Percentiles rank a stretch among this genome's conserved stretches.
phyloP scores from a whole-genome alignment of 2,113 vertebrate genomes.

The Notechis scutatus region DNA sequence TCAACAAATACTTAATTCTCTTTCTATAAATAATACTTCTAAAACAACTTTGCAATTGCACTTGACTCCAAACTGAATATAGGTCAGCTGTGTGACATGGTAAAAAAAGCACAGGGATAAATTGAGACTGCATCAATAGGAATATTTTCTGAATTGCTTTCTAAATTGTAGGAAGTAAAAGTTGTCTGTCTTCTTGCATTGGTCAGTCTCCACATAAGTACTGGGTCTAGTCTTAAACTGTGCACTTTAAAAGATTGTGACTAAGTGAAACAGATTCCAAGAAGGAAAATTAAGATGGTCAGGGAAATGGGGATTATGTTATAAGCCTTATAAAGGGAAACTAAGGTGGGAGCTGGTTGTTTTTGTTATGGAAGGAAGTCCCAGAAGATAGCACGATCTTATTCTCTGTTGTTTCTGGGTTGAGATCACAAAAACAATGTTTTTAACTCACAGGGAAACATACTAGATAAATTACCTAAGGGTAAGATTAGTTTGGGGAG shows the following conservation, averaged over 20 bases:
- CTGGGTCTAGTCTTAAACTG: not conserved
- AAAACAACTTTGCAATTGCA: not conserved
- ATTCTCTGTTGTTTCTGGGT: not conserved
- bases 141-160: not conserved
- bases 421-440: not conserved
- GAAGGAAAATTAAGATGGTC: not conserved
- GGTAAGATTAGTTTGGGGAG: not conserved
- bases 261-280: not conserved
- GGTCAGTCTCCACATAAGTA: not conserved
- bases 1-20: not conserved
- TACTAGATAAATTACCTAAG: not conserved
- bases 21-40: not conserved
- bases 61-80: not conserved
- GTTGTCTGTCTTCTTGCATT: not conserved
- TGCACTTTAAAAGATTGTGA: not conserved
- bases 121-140: not conserved
- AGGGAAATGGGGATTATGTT: not conserved
- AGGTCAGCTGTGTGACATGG: not conserved
- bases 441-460: not conserved
- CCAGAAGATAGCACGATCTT: not conserved
- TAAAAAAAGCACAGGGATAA: not conserved
- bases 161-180: not conserved
- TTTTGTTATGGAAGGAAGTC: not conserved
- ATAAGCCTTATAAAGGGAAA: not conserved
- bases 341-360: not conserved